Base-by-base conservation (phyloP, 2,888 invertebrate species). In the Athetis lepigone region DNA sequence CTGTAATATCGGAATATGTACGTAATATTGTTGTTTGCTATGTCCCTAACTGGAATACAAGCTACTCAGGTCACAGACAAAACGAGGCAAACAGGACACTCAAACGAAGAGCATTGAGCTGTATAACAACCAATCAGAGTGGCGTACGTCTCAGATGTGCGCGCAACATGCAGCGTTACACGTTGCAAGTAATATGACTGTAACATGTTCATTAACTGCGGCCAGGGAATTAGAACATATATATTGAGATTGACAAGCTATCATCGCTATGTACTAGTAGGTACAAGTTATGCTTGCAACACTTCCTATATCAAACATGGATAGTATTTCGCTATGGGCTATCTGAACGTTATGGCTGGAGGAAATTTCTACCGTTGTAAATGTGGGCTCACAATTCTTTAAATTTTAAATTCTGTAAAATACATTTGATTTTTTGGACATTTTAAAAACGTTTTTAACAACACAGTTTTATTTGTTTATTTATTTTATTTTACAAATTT, bases 51-150 rank as follows among this genome's bases (percentile, higher is more conserved):
- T 11, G 4, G 13, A 5, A 25, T 45, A 4, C 18, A 18, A 19
- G 2, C n/a, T 40, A 13, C 33, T n/a, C 42, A 66, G n/a, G n/a
- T 43, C 42, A 42, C 4, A 18, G 37, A 49, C 42, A 36, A 73
- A 54, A 54, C 19, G 43, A 36, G n/a, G 11, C 43, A 50, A 36
- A 58, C 36, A 36, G 40, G 25, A 19, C 23, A 45, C 23, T 49
- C 46, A 55, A 42, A 68, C 42, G 50, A 49, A 33, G 23, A 18
- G n/a, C 70, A 75, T 9, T 7, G 18, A 56, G 13, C 75, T 45
- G 51, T 69, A 60, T 71, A 75, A 74, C 56, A 56, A 60, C 75
- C 75, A 75, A 70, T 70, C 61, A 60, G 16, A 45, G 6, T 8
- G 9, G 27, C 46, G 42, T 13, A 68, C 55, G 56, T 42, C 43